Evolutionary conservation across 2,797 vertebrate genomes (phyloP), one percentile per base, ranked within the genome.

Genomic region (Hydrophis major): DNA sequence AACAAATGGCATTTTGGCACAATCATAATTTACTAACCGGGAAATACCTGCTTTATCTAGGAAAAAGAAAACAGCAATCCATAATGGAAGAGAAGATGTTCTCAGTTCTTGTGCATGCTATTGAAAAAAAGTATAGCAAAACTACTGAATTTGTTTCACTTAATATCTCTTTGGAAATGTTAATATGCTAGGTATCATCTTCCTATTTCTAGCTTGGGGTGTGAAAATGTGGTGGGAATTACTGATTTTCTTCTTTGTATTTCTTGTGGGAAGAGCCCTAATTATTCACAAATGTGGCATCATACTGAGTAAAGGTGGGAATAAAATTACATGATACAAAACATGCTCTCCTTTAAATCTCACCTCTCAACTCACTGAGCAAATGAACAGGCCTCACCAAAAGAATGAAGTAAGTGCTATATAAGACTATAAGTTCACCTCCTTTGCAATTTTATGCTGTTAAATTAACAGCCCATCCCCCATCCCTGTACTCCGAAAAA

Each of bases 1-100:
- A 98, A 93, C 69, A 97, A 97, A 96, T 95, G 93, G 93, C 53
- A 96, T 95, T 96, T 97, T 97, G 95, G 96, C 94, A 96, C 2
- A 93, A 94, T 4, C 94, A 59, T 87, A 86, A 78, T 94, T 97
- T 78, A 93, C 93, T 63, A 56, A 90, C 92, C 94, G 92, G 20
- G 53, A 95, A 94, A 93, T 60, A 83, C 83, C 88, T 93, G 89
- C 69, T 92, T 37, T 63, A 87, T 69, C 92, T 60, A 89, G 50
- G 78, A 32, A 63, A 92, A 66, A 60, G n/a, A 87, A 89, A 87
- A 11, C 25, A 25, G 55, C 63, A 57, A n/a, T 2, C 74, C 13
- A 74, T 63, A 47, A 89, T 78, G 93, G 13, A 60, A 53, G 12
- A 60, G n/a, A 47, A 55, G 50, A 7, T 59, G 90, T 20, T 89